Evolutionary conservation across 2,888 invertebrate genomes (phyloP), one percentile per base, ranked within the genome.

Genomic region (Halictus ligatus): DNA sequence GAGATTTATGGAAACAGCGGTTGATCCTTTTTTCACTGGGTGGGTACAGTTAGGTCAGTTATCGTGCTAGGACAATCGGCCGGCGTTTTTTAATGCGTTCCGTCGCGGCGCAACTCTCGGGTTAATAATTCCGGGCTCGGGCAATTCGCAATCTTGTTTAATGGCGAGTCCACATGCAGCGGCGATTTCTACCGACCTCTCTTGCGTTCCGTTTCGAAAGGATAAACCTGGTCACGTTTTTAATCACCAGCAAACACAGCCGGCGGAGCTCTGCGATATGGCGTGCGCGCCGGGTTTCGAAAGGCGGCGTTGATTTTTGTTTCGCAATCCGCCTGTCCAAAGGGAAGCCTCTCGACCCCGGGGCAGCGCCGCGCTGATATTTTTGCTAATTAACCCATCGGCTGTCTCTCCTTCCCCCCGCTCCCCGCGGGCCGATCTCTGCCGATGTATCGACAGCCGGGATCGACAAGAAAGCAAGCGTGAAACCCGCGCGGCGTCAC

Each of bases 11-110:
- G 72, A 64, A 81, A 75, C 81, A 50, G 74, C 21, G 64, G 58
- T 46, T 29, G 25, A 75, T 72, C 81, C n/a, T 58, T n/a, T 58
- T 58, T 43, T 18, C 50, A 29, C 25, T 48, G 40, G 58, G n/a
- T n/a, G 48, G 35, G 71, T 87, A 87, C 87, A 75, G 88, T 84
- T 88, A 84, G 48, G 50, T 81, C 48, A 48, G 64, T 84, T 86
- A 81, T 86, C 85, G 74, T 84, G 54, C 74, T n/a, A 35, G 73
- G 81, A 76, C 81, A 46, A 86, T 86, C 81, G 72, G 60, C 12
- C 1, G 35, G 69, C 18, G 10, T 67, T 80, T 86, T 86, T 84
- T 81, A 81, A 86, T 71, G 71, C 75, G 54, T 46, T 54, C 25
- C 80, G 60, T 80, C 80, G 58, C 58, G 54, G 81, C 72, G 40